Evolutionary conservation across 2,888 invertebrate genomes (phyloP).

Genomic region (Papilio elwesi): DNA sequence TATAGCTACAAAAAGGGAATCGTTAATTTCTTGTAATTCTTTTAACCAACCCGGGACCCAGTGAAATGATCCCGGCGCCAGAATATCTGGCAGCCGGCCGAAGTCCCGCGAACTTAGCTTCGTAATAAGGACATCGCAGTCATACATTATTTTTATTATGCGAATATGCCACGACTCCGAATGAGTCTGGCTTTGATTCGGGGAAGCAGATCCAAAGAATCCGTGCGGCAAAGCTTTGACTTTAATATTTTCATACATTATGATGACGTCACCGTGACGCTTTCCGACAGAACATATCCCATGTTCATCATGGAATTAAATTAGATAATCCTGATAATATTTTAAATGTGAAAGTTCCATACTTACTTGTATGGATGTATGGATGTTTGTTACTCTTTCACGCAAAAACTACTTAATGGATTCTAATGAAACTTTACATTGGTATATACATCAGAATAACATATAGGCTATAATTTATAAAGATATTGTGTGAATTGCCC

Average conservation of each 20-base stretch:
- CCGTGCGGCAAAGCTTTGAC: neutral
- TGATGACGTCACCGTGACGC: neutral
- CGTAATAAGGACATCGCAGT: constrained; percentile 24
- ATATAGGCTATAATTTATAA: no score
- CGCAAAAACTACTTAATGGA: no score
- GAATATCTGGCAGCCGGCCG: constrained; percentile 20
- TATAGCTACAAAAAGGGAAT: no score
- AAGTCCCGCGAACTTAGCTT: constrained; percentile 4
- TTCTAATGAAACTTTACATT: no score
- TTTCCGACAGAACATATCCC: neutral
- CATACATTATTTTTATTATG: constrained; percentile 18
- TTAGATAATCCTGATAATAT: no score
- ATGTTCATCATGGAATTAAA: no score
- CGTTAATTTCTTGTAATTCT: no score
- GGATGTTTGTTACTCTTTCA: no score
- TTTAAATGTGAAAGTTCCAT: no score
- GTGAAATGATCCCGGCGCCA: constrained; percentile 10
- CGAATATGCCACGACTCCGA: neutral
- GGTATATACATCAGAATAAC: no score
- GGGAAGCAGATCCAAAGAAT: constrained; percentile 8
- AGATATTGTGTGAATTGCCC: no score
- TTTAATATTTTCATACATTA: neutral
- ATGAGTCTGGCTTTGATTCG: constrained; percentile 1
- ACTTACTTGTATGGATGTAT: no score
- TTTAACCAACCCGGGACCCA: neutral